A percentile compares a stretch with the other conserved stretches of the same genome.
Evolutionary conservation across 1,140 invertebrate genomes (phyloP).

Genomic region (Littorina saxatilis): DNA sequence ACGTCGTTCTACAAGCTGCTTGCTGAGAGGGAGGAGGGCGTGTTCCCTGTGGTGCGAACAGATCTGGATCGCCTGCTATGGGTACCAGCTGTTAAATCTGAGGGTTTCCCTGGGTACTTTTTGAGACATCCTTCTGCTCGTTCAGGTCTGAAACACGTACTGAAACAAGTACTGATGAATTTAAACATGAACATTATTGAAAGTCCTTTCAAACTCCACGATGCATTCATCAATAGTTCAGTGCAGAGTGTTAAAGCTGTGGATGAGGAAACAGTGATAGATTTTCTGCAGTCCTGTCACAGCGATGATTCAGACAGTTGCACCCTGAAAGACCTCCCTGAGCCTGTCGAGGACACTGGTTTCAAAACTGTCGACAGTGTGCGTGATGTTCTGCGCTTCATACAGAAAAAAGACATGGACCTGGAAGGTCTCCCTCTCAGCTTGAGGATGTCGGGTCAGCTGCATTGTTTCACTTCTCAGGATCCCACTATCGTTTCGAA

Average conservation of each 20-base stretch:
- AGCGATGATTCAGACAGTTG: background rate
- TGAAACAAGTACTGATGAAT: background rate
- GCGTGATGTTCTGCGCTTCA: background rate
- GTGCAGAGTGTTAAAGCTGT: background rate
- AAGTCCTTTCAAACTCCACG: background rate
- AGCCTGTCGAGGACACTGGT: background rate
- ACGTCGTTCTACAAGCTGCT: conserved; percentile 9
- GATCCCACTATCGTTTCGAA: background rate
- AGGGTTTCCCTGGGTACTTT: conserved; percentile 18
- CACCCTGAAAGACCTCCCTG: conserved; percentile 1
- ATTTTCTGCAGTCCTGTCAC: background rate
- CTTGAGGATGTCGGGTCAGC: background rate
- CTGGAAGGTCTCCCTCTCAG: conserved; percentile 2
- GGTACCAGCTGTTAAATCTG: background rate
- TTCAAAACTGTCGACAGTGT: background rate
- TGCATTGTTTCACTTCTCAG: background rate
- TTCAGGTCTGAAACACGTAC: background rate
- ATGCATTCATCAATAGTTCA: background rate
- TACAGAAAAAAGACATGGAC: no score
- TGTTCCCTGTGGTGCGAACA: conserved; percentile 8
- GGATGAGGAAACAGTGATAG: background rate
- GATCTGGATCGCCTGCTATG: background rate
- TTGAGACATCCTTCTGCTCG: no score
- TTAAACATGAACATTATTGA: conserved; percentile 27
- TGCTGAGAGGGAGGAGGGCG: background rate